Evolutionary conservation across 2,113 vertebrate species (phyloP).

Genomic region (Larimichthys polyactis): DNA sequence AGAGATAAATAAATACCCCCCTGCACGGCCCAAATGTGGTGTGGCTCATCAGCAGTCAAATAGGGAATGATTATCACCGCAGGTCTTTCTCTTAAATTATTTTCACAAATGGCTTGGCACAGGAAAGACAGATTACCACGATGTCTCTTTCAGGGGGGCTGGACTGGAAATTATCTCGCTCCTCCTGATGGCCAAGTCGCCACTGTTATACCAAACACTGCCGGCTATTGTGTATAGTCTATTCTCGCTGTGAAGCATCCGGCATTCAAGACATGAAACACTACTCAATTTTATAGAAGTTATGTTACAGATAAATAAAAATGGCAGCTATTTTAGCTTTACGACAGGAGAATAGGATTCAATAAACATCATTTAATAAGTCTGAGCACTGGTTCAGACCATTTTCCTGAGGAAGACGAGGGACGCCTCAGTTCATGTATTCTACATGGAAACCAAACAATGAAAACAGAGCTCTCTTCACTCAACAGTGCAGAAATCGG

Average conservation of each 20-base stretch:
- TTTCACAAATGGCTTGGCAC: conserved; percentile 46
- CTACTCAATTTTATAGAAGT: conserved; percentile 8
- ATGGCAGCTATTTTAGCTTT: background rate
- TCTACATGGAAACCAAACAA: background rate
- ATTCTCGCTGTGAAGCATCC: background rate
- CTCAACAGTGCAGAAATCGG: background rate
- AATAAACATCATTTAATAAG: background rate
- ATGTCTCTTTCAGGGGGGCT: conserved; percentile 8
- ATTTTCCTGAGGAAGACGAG: background rate
- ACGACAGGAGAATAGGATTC: conserved; percentile 4
- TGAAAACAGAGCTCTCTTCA: background rate
- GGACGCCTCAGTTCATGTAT: background rate
- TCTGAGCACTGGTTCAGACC: background rate
- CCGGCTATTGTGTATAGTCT: background rate
- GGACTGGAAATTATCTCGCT: conserved; percentile 43
- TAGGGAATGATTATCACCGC: conserved; percentile 37
- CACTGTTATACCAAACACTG: conserved; percentile 21
- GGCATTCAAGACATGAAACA: conserved; percentile 21
- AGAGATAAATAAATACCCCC: conserved; percentile 27
- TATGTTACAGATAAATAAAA: conserved; percentile 22
- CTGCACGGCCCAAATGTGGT: background rate
- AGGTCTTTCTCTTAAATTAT: conserved; percentile 50
- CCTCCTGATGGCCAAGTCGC: conserved; percentile 7
- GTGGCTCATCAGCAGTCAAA: conserved; percentile 49
- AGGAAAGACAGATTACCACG: conserved; percentile 40